Percentiles rank a stretch among this genome's conserved stretches.
These are phyloP conservation scores for Psilanteris sp. DNA, from an alignment of 1,140 invertebrate genomes.

Conservation along the genomic window DNA sequence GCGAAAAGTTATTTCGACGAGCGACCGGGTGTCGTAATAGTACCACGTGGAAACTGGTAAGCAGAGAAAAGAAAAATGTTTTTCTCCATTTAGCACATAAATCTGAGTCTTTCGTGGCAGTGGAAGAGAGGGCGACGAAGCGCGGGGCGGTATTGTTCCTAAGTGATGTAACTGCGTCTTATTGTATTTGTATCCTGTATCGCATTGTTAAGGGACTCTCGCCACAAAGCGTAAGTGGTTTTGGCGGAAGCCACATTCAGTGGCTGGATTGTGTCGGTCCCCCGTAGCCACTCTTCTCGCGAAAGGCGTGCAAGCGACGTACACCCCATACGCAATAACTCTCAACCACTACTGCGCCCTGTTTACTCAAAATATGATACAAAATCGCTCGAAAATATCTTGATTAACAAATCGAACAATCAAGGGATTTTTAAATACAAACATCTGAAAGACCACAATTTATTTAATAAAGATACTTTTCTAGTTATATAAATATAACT, in stretches of 20 bases:
- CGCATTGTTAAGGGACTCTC: slow-evolving; percentile 79
- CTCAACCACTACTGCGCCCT: slow-evolving; percentile 21
- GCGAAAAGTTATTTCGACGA: slow-evolving; percentile 59
- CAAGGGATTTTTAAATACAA: too few relatives aligned
- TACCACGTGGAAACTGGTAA: slow-evolving; percentile 14
- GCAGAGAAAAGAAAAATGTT: slow-evolving; percentile 72
- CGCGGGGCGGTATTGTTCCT: slow-evolving; percentile 77
- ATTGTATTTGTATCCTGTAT: slow-evolving; percentile 81
- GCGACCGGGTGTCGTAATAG: slow-evolving; percentile 57
- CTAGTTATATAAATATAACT: too few relatives aligned
- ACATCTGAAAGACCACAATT: too few relatives aligned
- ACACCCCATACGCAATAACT: slow-evolving; percentile 63
- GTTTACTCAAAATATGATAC: slow-evolving; percentile 27
- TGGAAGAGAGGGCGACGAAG: slow-evolving; percentile 30
- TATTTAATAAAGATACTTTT: too few relatives aligned
- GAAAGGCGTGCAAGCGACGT: slow-evolving; percentile 67
- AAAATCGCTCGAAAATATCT: not conserved
- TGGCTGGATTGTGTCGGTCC: slow-evolving; percentile 77
- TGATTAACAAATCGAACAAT: not conserved
- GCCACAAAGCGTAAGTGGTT: slow-evolving; percentile 81
- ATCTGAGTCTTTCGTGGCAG: slow-evolving; percentile 66
- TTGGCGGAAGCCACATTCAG: slow-evolving; percentile 80
- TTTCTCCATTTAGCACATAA: slow-evolving; percentile 81
- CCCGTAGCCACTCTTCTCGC: slow-evolving; percentile 64
- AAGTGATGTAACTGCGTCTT: slow-evolving; percentile 81